phyloP scores from a whole-genome alignment of 30 jellyfish, hydroid and myxozoan genomes.

The Mastigias papua region DNA sequence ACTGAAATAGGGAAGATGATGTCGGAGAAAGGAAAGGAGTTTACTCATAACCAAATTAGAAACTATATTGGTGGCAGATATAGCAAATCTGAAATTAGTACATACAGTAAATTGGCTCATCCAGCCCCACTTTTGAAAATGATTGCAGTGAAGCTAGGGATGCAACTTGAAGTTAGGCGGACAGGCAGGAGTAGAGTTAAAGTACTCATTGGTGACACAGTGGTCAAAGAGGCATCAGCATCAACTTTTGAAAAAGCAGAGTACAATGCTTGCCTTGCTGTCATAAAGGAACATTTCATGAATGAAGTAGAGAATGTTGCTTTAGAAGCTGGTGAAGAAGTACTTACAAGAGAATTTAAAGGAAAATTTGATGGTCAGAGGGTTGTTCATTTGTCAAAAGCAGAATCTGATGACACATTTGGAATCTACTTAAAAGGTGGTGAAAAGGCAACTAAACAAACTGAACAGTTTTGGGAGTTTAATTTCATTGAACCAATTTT shows the following conservation, averaged over 20 bases:
- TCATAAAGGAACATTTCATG: slow-evolving; percentile 4
- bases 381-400: slow-evolving; percentile 19
- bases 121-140: slow-evolving; percentile 39
- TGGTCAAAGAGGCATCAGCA: slow-evolving; percentile 47
- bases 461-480: slow-evolving; percentile 55
- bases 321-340: slow-evolving; percentile 12
- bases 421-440: slow-evolving; percentile 78
- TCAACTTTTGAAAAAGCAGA: slow-evolving; percentile 52
- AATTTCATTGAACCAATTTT: slow-evolving; percentile 59
- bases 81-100: slow-evolving; percentile 1
- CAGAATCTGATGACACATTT: slow-evolving; percentile 34
- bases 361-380: slow-evolving; percentile 61
- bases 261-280: slow-evolving; percentile 46
- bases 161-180: slow-evolving; percentile 36
- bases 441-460: slow-evolving; percentile 52
- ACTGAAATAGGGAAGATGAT: slow-evolving; percentile 24
- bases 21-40: slow-evolving; percentile 49
- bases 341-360: slow-evolving; percentile 28
- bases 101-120: slow-evolving; percentile 62
- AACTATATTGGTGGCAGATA: background rate
- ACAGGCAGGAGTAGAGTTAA: slow-evolving; percentile 33
- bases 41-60: background rate
- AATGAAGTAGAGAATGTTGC: slow-evolving; percentile 24
- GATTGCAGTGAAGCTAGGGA: slow-evolving; percentile 8
- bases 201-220: slow-evolving; percentile 18